Evolutionary conservation across 37 sponge, comb jelly and placozoan genomes (phyloP), one percentile per base, ranked within the genome.

Genomic region (Bolinopsis microptera): DNA sequence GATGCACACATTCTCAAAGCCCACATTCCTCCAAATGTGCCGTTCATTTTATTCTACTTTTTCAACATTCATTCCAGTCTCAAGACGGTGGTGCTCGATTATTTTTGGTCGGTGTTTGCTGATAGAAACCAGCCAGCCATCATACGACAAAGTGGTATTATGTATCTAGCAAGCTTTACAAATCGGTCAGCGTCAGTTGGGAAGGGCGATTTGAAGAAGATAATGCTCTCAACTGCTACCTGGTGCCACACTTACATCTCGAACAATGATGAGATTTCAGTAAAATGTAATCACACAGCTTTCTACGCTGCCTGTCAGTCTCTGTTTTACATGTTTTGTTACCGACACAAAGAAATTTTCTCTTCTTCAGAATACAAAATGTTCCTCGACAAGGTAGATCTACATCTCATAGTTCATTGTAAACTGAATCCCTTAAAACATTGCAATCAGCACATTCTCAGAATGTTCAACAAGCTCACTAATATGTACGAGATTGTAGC

Each of bases 91-190:
- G 30, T 41, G 2, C 31, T 86, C 38, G 90, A 86, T 26, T 86
- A 86, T 27, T 86, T 86, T 86, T 86, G 90, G 90, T 86, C 90
- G 2, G 90, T 86, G 2, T 86, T 86, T 27, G 31, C 90, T 1
- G 90, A 86, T 34, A 41, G n/a, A 23, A 86, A 86, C 26, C 90
- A 86, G 90, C 90, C 90, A 41, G 90, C 90, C 3, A 86, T 86
- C 61, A 86, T 86, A 40, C 8, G 90, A 25, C 90, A 86, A 30
- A 86, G 90, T 86, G 90, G 61, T 22, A 27, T 86, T 28, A 86
- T 86, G 90, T 86, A 86, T 25, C 26, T 86, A 38, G 36, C 90
- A 8, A 86, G 90, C 30, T 86, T 86, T 26, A 86, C 90, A 0
- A 86, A 86, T 27, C 34, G 90, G 13, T 39, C 90, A 25, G 2